Percentiles rank a stretch among this genome's conserved stretches.
Evolutionary conservation across 2,888 invertebrate genomes (phyloP).

Genomic region (Meteorus cinctellus): DNA sequence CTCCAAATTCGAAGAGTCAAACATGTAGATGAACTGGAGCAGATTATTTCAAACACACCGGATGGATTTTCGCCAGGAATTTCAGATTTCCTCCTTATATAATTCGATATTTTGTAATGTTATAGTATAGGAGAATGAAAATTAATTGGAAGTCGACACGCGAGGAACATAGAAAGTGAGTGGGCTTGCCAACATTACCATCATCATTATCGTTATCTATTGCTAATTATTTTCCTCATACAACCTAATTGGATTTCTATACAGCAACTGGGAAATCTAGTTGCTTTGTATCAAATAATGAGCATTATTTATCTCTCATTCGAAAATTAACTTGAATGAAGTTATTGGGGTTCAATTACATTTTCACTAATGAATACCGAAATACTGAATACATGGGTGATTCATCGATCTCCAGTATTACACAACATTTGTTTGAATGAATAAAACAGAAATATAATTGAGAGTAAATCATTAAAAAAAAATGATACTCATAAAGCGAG

Average conservation of each 20-base stretch:
- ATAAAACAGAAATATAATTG: too few species aligned
- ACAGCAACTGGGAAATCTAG: constrained; percentile 52
- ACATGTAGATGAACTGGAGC: too few species aligned
- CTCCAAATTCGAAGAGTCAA: too few species aligned
- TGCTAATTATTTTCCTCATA: constrained; percentile 50
- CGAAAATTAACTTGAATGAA: background rate
- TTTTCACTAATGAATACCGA: background rate
- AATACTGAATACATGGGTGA: background rate
- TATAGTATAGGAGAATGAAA: constrained; percentile 45
- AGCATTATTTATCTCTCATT: constrained; percentile 31
- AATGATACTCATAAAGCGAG: too few species aligned
- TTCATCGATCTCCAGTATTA: background rate
- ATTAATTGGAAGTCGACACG: constrained; percentile 57
- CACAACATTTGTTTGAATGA: background rate
- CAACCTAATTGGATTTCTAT: constrained; percentile 49
- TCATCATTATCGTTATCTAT: constrained; percentile 35
- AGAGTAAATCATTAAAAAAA: too few species aligned
- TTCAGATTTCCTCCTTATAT: background rate
- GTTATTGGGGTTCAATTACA: background rate
- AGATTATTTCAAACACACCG: too few species aligned
- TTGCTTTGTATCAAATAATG: constrained; percentile 45
- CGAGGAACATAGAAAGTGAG: constrained; percentile 60
- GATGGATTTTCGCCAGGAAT: background rate
- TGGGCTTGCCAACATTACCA: constrained; percentile 27
- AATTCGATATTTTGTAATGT: constrained; percentile 28